These are phyloP conservation scores for Agrotis ipsilon DNA, from an alignment of 2,888 invertebrate genomes.

Conservation along the genomic window DNA sequence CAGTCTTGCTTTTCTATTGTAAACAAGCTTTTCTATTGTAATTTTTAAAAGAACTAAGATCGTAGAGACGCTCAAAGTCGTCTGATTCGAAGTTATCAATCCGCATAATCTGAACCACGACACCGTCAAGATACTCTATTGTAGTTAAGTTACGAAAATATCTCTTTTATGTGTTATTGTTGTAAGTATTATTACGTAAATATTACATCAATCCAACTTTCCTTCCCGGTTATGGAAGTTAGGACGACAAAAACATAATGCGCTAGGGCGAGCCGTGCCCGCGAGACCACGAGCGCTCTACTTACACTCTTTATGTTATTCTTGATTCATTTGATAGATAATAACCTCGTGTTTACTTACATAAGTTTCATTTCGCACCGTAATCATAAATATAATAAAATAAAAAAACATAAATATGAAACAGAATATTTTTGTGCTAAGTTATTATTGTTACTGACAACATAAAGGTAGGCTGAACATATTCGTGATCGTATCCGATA, in stretches of 20 bases:
- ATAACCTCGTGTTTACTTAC: slow-evolving; percentile 38
- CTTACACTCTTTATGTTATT: slow-evolving; percentile 33
- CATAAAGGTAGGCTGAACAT: background rate
- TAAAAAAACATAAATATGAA: background rate
- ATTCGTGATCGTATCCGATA: too few species aligned
- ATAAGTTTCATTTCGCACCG: slow-evolving; percentile 17
- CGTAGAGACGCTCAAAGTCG: background rate
- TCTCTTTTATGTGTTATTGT: slow-evolving; percentile 64
- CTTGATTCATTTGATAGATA: slow-evolving; percentile 45
- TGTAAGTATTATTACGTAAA: slow-evolving; percentile 72
- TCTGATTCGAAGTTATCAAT: slow-evolving; percentile 21
- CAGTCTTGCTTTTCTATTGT: background rate
- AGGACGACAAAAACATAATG: slow-evolving; percentile 74
- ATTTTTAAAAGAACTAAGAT: slow-evolving; percentile 6
- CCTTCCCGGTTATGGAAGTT: slow-evolving; percentile 73
- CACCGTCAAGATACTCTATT: slow-evolving; percentile 34
- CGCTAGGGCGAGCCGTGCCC: slow-evolving; percentile 66
- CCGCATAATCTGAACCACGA: slow-evolving; percentile 49
- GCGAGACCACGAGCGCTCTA: slow-evolving; percentile 42
- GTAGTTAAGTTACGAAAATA: slow-evolving; percentile 66
- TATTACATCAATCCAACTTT: slow-evolving; percentile 77
- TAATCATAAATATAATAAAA: background rate
- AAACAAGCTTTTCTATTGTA: background rate
- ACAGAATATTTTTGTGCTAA: background rate
- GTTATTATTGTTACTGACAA: background rate